Evolutionary conservation across 1,140 invertebrate genomes (phyloP), one percentile per base, ranked within the genome.

Genomic region (Triops longicaudatus): DNA sequence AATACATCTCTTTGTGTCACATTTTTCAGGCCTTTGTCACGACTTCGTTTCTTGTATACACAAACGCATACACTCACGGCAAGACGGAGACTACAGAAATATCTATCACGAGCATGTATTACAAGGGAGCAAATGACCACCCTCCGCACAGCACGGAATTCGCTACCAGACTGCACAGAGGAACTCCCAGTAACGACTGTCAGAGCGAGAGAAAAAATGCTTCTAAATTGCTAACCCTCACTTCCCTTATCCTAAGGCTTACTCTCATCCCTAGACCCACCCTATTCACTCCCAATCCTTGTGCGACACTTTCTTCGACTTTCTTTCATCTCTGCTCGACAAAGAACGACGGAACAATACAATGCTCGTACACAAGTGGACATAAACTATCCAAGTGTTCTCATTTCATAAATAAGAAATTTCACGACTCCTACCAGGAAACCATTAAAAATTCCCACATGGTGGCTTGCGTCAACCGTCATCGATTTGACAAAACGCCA

Each of bases 151-250:
- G 17, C 50, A 63, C 50, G 50, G 50, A 63, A 63, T 63, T 63
- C 50, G 50, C 14, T 63, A 7, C 50, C 74, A 75, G 37, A 41
- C 44, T 26, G 74, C 74, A 75, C 44, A 22, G 74, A 75, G 44
- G 22, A 31, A 75, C 74, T 44, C 4, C 74, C 28, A 26, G 31
- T 37, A 37, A 37, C 31, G 31, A 75, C 44, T 31, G 41, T 12
- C 74, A 27, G 74, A 12, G 17, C 6, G 37, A 26, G 74, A 75
- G 50, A 63, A 9, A 44, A 63, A 63, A 63, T n/a, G 22, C 50
- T 63, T 22, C n/a, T 22, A n/a, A 63, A 17, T 63, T 63, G 10
- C 50, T 22, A 37, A 37, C 50, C 50, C 22, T 63, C 50, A 63
- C 17, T 75, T 31, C n/a, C 26, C 14, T 41, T 75, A 31, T 6